A percentile compares a stretch with the other conserved stretches of the same genome.
These are phyloP conservation scores for Latrodectus geometricus DNA, from an alignment of 1,140 invertebrate genomes.

Conservation along the genomic window DNA sequence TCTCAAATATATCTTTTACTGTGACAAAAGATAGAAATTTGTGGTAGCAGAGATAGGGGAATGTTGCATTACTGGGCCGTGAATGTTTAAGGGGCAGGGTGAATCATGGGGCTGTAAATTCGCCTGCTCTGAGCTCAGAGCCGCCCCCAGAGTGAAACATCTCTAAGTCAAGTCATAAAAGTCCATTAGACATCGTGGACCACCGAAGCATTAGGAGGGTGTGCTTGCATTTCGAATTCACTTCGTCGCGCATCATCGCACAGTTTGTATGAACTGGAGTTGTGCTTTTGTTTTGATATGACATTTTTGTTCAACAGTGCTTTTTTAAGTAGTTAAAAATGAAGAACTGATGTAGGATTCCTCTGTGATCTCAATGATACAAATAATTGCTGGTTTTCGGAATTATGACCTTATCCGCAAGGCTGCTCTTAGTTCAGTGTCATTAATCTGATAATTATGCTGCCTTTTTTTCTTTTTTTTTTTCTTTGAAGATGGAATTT, in stretches of 20 bases:
- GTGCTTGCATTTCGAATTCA: background rate
- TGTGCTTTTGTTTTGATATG: no score
- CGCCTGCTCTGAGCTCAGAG: background rate
- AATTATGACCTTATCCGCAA: no score
- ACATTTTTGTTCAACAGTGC: no score
- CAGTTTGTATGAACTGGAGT: background rate
- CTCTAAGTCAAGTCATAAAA: conserved; percentile 15
- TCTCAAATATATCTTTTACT: no score
- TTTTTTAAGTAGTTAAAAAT: no score
- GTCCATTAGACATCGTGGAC: conserved; percentile 21
- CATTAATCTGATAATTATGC: no score
- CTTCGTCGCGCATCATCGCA: background rate
- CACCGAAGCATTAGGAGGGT: background rate
- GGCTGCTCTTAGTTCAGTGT: no score
- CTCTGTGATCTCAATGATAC: no score
- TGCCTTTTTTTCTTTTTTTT: no score
- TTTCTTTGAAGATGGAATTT: no score
- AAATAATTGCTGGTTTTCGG: no score
- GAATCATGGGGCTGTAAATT: conserved; percentile 57
- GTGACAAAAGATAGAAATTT: conserved; percentile 1
- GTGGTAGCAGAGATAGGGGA: background rate
- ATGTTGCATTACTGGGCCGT: conserved; percentile 12
- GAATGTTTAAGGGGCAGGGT: conserved; percentile 1
- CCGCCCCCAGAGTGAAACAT: conserved; percentile 44
- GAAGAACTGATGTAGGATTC: no score